Evolutionary conservation across 2,113 vertebrate species (phyloP), one percentile per base, ranked within the genome.

Genomic region (Neogobius melanostomus): DNA sequence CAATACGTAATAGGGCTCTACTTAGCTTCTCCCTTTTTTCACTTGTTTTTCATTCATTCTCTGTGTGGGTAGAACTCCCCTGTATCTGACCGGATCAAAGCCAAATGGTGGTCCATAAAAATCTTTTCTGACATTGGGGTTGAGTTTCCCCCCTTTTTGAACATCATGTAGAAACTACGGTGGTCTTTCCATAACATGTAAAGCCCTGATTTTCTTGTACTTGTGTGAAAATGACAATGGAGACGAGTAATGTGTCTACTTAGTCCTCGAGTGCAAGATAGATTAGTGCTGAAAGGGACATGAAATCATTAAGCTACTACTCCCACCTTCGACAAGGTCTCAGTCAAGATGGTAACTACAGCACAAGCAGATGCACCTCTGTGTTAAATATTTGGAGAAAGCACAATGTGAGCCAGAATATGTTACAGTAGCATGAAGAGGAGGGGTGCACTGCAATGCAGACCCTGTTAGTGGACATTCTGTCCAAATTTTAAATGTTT

Each of bases 401-500:
- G 12, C 17, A 21, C 17, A 60, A 0, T 36, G 28, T 5, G 53
- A n/a, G 53, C 10, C 8, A 28, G 53, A 56, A 56, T 28, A 21
- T 56, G 53, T 28, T 56, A 56, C 53, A 56, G 4, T 56, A 28
- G 8, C 15, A 52, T 50, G 59, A 68, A 45, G 54, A 60, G 72
- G 14, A 66, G 49, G 53, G 48, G 60, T 64, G 54, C 79, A 85
- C 90, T 83, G 90, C 88, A 90, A 84, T 91, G 88, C 88, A 91
- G 88, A 88, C 87, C 81, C 84, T 74, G 86, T 87, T 82, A 80
- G 75, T 53, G 76, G 61, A 61, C 42, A 3, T 42, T 45, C 42
- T n/a, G 7, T 42, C 15, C 43, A 45, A 44, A 61, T n/a, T 7
- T 44, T n/a, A 6, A 61, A 61, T 68, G 68, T 73, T 56, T 64